phyloP scores from a whole-genome alignment of 2,797 vertebrate genomes.

The Erithacus rubecula region DNA sequence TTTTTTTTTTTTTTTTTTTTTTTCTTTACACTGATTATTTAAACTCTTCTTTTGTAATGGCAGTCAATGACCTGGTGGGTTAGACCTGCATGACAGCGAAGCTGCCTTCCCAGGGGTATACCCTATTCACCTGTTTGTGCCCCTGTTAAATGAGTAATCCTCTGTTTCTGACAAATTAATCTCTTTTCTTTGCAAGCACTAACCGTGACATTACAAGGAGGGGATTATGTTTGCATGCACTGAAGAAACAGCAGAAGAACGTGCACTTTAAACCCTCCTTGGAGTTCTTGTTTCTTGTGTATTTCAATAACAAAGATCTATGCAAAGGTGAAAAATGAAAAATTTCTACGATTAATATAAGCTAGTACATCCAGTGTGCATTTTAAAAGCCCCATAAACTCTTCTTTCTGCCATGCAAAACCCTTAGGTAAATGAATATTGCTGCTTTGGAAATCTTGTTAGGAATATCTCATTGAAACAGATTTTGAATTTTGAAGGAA shows the following conservation, averaged over 20 bases:
- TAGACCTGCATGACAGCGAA: background rate
- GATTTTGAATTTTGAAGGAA: background rate
- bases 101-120: background rate
- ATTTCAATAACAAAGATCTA: background rate
- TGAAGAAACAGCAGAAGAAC: background rate
- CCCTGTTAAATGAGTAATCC: slow-evolving; percentile 40
- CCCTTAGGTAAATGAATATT: background rate
- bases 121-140: background rate
- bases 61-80: background rate
- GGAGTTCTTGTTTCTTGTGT: background rate
- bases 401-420: background rate
- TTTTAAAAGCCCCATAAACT: background rate
- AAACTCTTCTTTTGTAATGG: background rate
- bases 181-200: background rate
- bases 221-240: slow-evolving; percentile 18
- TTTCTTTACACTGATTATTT: background rate
- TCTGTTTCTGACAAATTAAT: slow-evolving; percentile 52
- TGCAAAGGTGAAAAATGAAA: background rate
- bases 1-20: background rate
- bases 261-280: background rate
- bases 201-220: slow-evolving; percentile 5
- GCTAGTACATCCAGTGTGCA: background rate
- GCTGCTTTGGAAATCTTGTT: background rate
- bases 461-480: background rate
- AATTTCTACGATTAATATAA: background rate